Conservation (phyloP, 2,797 vertebrate genomes). For the Gymnoscopelus braueri region DNA sequence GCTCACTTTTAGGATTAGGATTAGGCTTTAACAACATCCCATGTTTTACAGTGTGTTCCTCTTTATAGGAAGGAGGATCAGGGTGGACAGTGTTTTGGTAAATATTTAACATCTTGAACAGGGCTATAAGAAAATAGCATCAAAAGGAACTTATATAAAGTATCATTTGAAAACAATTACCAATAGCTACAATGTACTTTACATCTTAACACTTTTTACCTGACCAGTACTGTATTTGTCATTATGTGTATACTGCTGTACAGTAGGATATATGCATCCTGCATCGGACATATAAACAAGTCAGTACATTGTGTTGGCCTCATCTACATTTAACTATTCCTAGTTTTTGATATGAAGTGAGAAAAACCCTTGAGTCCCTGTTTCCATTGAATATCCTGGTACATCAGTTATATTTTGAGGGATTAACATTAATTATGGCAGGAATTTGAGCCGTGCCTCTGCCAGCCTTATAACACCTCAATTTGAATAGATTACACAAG, state of each 20-base stretch:
- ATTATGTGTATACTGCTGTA: neutral
- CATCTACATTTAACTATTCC: neutral
- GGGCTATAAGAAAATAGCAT: neutral
- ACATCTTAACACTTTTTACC: too few species aligned
- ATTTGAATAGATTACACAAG: too few species aligned
- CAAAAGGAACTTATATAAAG: neutral
- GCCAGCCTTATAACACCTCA: too few species aligned
- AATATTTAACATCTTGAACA: neutral
- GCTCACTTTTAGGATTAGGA: neutral
- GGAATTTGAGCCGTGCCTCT: too few species aligned
- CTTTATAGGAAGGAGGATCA: neutral
- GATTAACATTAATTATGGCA: too few species aligned
- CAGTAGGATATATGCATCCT: neutral
- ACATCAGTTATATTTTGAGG: too few species aligned
- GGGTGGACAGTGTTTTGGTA: neutral
- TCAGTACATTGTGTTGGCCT: neutral
- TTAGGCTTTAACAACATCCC: neutral
- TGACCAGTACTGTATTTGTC: too few species aligned
- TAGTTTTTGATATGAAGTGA: neutral
- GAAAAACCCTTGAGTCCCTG: too few species aligned
- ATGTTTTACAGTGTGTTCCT: neutral
- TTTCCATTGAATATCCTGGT: too few species aligned
- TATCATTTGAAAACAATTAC: neutral
- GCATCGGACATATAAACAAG: neutral
- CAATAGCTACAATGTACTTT: neutral